Evolutionary conservation across 2,797 vertebrate genomes (phyloP), one percentile per base, ranked within the genome.

Genomic region (Lates japonicus): DNA sequence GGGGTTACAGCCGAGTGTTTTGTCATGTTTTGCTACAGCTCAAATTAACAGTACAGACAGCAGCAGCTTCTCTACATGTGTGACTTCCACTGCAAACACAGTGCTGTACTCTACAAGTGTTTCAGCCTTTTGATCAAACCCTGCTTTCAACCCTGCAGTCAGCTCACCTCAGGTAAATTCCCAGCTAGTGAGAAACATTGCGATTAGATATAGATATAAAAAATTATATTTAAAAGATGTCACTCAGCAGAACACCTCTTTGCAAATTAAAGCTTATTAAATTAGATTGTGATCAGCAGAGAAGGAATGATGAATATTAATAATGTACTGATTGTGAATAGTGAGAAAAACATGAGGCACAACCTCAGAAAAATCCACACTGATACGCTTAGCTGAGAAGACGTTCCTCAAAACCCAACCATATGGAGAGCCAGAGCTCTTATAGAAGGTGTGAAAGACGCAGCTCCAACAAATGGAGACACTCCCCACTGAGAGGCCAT

Each of bases 21-120:
- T 79, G 39, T 49, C 33, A 42, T 61, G 54, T 85, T 76, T 83
- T 42, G 39, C 16, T 25, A 31, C 51, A 59, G 41, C 5, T 80
- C 8, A 17, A 22, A 13, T 20, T 37, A 39, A 55, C 49, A 60
- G 41, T 22, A 42, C 14, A 20, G 3, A 65, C 25, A 51, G 9
- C 20, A 52, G 31, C 31, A 61, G 14, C n/a, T 22, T 29, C 46
- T 29, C 3, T 5, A 55, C 58, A 81, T 52, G 19, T 67, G 42
- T 57, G 42, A 67, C 37, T 41, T 16, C 10, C 10, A 49, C 46
- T 42, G 52, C 31, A 70, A 61, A 37, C n/a, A 49, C 55, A 33
- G 22, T 20, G n/a, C n/a, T n/a, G n/a, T n/a, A n/a, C n/a, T n/a
- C n/a, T n/a, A n/a, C n/a, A n/a, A n/a, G n/a, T n/a, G n/a, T n/a